A percentile compares a stretch with the other conserved stretches of the same genome.
Evolutionary conservation across 2,888 invertebrate species (phyloP).

Genomic region (Tortrix viridana): DNA sequence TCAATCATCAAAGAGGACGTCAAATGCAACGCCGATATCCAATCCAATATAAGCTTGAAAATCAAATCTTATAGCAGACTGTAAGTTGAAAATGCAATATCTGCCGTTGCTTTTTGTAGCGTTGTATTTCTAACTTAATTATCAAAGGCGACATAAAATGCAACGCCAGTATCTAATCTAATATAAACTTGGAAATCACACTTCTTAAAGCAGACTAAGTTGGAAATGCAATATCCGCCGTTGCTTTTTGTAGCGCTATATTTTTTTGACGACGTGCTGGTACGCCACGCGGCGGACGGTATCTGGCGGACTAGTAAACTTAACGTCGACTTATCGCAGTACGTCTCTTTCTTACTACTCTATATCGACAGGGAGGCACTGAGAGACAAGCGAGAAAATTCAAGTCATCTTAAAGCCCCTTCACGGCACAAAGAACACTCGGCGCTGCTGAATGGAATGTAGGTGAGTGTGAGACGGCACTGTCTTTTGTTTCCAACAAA

Average conservation of each 20-base stretch:
- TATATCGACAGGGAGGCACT: too few species aligned
- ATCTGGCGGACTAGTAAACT: too few species aligned
- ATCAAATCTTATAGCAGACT: background rate
- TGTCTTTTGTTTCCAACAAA: constrained; percentile 6
- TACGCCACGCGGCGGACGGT: too few species aligned
- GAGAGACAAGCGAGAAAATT: background rate
- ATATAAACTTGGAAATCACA: constrained; percentile 4
- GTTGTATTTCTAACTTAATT: background rate
- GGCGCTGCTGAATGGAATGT: constrained; percentile 8
- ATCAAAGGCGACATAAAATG: background rate
- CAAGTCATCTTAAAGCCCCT: background rate
- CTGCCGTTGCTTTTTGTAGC: too few species aligned
- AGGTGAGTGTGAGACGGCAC: constrained; percentile 15
- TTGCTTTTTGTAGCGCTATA: background rate
- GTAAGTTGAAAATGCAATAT: constrained; percentile 9
- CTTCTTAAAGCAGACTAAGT: background rate
- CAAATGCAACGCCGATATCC: background rate
- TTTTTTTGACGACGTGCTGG: background rate
- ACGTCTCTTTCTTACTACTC: too few species aligned
- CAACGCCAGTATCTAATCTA: background rate
- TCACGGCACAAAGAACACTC: background rate
- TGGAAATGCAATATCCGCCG: constrained; percentile 11
- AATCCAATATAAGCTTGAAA: constrained; percentile 2
- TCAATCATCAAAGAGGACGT: background rate
- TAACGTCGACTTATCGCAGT: too few species aligned